These are phyloP conservation scores for Felis catus DNA, from an alignment of 2,113 vertebrate genomes.

Conservation along the genomic window DNA sequence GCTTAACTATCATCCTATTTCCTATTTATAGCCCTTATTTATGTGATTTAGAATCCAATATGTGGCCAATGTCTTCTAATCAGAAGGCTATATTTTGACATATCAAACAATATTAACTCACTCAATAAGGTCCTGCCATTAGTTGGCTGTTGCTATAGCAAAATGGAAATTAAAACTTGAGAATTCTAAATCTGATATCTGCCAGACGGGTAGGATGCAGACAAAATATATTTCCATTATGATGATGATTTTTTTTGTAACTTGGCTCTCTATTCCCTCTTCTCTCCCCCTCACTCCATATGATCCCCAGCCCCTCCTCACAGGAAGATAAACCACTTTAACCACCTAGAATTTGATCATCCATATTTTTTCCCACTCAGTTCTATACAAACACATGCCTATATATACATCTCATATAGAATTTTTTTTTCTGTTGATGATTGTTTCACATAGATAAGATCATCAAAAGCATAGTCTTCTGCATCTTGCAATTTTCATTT, in stretches of 20 bases:
- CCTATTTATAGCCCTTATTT: constrained; percentile 27
- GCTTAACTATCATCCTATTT: background rate
- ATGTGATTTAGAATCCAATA: constrained; percentile 17
- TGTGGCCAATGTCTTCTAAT: background rate
- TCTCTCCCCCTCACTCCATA: background rate
- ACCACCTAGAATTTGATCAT: background rate
- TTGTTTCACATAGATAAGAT: background rate
- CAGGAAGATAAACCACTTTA: background rate
- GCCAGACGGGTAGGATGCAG: constrained; percentile 54
- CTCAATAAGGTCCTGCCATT: constrained; percentile 11
- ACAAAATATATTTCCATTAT: constrained; percentile 49
- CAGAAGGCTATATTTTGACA: constrained; percentile 34
- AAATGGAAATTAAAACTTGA: constrained; percentile 64
- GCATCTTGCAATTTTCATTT: background rate
- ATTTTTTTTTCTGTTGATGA: background rate
- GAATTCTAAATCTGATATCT: constrained; percentile 58
- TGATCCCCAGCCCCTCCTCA: background rate
- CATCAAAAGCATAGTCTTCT: background rate
- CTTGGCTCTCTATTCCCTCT: background rate
- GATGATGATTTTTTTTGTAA: constrained; percentile 32
- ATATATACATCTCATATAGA: background rate
- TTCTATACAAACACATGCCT: background rate
- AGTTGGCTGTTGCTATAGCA: constrained; percentile 59
- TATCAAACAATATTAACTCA: constrained; percentile 34
- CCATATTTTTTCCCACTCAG: background rate